Evolutionary conservation across 1,140 invertebrate species (phyloP), one percentile per base, ranked within the genome.

Genomic region (Metaphire vulgaris): DNA sequence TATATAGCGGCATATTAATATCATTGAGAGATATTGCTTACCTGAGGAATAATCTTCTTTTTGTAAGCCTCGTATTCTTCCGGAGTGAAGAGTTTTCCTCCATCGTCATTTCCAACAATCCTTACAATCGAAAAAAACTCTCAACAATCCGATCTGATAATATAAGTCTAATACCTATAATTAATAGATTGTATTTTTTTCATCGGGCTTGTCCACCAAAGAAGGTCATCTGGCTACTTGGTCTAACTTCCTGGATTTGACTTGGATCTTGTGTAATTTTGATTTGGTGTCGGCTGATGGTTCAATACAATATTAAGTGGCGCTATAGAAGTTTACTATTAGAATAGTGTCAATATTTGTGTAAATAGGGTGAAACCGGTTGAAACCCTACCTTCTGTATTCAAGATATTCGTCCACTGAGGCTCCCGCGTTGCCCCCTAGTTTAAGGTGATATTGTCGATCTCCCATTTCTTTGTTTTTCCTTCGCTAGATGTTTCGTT

Each of bases 71-170:
- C 85, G 81, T 84, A 87, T 78, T 87, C 81, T 33, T 87, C 83
- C 0, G 85, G 86, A n/a, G 83, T 85, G 70, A 87, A 85, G 41
- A 85, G 33, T 30, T 78, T 80, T 0, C 85, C 86, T 0, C 83
- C 83, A 81, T 87, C 86, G 80, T 87, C 86, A 78, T 86, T 84
- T 1, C 86, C 86, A 69, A 87, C 86, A 79, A 87, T 87, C 73
- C 85, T 87, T 69, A 31, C 41, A 56, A 56, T 12, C 21, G 6
- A 56, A 56, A 56, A 56, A 6, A 56, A 56, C 6, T 6, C 21
- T 12, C 21, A 56, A 56, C 41, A 56, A 56, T 56, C n/a, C n/a
- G n/a, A n/a, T n/a, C n/a, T n/a, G n/a, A n/a, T n/a, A n/a, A n/a
- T n/a, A n/a, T n/a, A n/a, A n/a, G n/a, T n/a, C n/a, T n/a, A n/a